Conservation (phyloP, 2,113 vertebrate genomes). For the Atlantisia rogersi region DNA sequence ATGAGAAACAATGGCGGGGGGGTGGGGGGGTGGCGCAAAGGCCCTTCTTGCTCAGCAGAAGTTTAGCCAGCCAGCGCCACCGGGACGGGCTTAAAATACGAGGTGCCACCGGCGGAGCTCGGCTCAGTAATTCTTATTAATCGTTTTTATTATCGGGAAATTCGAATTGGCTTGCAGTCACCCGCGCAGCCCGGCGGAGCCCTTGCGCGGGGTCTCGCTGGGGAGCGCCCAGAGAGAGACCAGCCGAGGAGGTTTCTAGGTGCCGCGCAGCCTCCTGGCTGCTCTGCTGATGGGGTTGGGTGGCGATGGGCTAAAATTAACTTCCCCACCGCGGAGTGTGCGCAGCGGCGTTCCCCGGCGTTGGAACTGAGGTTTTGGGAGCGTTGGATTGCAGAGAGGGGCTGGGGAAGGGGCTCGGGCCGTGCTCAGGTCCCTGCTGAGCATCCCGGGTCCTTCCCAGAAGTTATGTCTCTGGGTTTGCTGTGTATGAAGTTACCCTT, state of each 20-base stretch:
- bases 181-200: no score
- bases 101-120: no score
- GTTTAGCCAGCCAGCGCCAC: no score
- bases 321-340: not conserved
- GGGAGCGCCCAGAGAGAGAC: not conserved
- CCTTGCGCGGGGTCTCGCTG: no score
- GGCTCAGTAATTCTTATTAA: not conserved
- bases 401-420: not conserved
- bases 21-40: no score
- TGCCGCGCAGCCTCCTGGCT: no score
- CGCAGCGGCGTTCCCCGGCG: not conserved
- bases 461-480: not conserved
- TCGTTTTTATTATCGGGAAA: no score
- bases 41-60: no score
- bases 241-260: not conserved
- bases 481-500: rapidly evolving
- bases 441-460: not conserved
- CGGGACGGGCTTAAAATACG: no score
- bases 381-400: not conserved
- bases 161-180: no score
- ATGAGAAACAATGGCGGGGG: no score
- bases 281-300: not conserved
- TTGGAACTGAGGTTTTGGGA: not conserved
- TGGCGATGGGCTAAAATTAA: not conserved
- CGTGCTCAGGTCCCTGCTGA: not conserved